Conservation (phyloP, 1,140 invertebrate species). For the Drosophila albomicans region DNA sequence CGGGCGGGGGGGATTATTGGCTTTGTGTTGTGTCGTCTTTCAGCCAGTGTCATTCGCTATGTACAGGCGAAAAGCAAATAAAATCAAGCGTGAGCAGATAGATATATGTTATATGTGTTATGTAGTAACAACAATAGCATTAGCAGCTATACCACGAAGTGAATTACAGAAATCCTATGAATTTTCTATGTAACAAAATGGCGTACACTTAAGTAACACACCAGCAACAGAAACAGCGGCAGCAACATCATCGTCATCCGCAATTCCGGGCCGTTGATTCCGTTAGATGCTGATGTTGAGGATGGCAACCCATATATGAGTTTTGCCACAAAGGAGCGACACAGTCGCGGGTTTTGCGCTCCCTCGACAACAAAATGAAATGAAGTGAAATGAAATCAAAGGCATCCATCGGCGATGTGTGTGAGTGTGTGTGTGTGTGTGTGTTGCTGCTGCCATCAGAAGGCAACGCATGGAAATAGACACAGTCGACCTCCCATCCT, state of each 20-base stretch:
- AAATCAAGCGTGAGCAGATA: conserved; percentile 17
- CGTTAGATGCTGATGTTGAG: conserved; percentile 27
- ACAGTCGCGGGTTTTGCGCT: conserved; percentile 47
- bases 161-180: conserved; percentile 58
- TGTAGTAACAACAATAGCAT: conserved; percentile 23
- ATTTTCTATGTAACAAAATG: conserved; percentile 56
- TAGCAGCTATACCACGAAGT: conserved; percentile 43
- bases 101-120: background rate
- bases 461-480: conserved; percentile 64
- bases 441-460: conserved; percentile 34
- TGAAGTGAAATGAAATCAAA: conserved; percentile 83
- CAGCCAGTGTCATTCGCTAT: conserved; percentile 10
- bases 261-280: conserved; percentile 70
- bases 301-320: conserved; percentile 33
- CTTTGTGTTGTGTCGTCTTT: background rate
- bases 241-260: conserved; percentile 37
- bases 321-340: conserved; percentile 41
- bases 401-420: conserved; percentile 60
- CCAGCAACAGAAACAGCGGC: conserved; percentile 14
- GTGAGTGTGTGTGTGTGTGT: no score
- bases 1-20: background rate
- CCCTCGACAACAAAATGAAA: conserved; percentile 72
- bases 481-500: conserved; percentile 21
- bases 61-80: conserved; percentile 26
- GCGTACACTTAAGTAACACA: conserved; percentile 37